phyloP scores from a whole-genome alignment of 2,113 vertebrate genomes.

The Gallinago media region DNA sequence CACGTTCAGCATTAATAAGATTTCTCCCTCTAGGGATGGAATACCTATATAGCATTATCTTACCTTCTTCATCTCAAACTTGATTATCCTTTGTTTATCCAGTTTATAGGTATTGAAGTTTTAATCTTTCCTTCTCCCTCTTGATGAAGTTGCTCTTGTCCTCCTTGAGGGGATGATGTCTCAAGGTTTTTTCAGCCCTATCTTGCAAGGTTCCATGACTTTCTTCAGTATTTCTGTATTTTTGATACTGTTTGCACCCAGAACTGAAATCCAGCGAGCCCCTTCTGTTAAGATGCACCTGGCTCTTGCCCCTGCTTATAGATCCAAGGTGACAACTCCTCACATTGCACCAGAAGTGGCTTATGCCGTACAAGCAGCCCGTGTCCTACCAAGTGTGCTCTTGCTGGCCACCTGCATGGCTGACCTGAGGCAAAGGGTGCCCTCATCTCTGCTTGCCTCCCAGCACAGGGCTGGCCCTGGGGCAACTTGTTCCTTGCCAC shows the following conservation, averaged over 20 bases:
- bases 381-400: neutral
- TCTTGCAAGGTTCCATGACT: rapidly evolving
- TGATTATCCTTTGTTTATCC: neutral
- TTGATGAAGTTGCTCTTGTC: neutral
- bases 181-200: neutral
- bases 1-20: neutral
- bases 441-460: neutral
- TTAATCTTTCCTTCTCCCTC: neutral
- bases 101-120: neutral
- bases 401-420: neutral
- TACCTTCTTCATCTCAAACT: neutral
- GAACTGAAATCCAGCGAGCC: neutral
- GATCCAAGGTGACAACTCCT: neutral
- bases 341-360: neutral
- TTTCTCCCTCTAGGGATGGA: neutral
- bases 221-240: neutral
- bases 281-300: neutral
- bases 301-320: neutral
- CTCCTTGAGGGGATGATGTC: neutral
- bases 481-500: neutral
- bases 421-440: neutral
- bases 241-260: neutral
- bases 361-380: rapidly evolving
- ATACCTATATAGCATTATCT: neutral
- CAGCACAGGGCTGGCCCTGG: rapidly evolving